phyloP scores from a whole-genome alignment of 2,797 vertebrate genomes.

The Anas flavirostris region DNA sequence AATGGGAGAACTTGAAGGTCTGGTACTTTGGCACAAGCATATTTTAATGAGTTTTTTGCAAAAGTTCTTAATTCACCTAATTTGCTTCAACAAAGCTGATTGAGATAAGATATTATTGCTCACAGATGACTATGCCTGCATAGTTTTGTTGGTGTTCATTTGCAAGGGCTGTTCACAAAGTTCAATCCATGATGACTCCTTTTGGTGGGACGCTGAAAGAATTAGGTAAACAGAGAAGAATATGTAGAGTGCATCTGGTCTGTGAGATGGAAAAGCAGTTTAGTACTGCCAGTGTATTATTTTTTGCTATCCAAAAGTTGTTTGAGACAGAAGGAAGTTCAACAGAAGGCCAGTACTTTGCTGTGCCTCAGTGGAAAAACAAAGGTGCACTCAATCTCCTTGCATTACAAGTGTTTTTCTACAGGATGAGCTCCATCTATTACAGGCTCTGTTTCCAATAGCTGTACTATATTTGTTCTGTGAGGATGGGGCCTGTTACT shows the following conservation, averaged over 20 bases:
- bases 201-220: neutral
- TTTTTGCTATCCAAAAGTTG: neutral
- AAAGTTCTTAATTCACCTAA: neutral
- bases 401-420: neutral
- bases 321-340: neutral
- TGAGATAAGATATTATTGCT: neutral
- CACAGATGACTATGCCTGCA: fast-evolving
- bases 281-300: neutral
- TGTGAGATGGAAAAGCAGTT: neutral
- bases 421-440: neutral
- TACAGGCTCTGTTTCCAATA: neutral
- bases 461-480: neutral
- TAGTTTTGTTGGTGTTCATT: neutral
- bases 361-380: neutral
- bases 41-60: neutral
- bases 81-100: neutral
- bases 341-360: neutral
- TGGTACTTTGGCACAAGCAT: neutral
- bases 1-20: neutral
- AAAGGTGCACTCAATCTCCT: neutral
- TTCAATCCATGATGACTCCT: neutral
- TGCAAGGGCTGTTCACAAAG: neutral
- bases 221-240: neutral
- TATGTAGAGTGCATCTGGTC: neutral
- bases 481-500: neutral